Percentiles rank a stretch among this genome's conserved stretches.
Evolutionary conservation across 2,888 invertebrate species (phyloP).

Genomic region (Melanophora roralis): DNA sequence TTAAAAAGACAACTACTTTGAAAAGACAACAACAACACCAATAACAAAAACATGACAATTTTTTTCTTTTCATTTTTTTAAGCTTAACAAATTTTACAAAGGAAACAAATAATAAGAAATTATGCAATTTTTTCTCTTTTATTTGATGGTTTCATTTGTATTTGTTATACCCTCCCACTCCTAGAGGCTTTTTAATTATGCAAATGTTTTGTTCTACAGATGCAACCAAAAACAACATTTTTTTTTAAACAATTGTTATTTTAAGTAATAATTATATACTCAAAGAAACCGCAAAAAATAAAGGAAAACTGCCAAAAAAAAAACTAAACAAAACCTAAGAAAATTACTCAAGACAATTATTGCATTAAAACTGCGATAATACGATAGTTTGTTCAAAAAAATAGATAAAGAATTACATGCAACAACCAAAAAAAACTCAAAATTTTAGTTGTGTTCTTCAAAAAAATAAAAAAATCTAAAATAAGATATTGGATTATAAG

Average conservation of each 20-base stretch:
- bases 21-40: neutral
- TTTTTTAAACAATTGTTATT: slow-evolving; percentile 48
- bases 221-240: neutral
- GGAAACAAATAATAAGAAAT: slow-evolving; percentile 54
- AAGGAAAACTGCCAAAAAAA: slow-evolving; percentile 11
- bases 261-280: slow-evolving; percentile 60
- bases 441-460: neutral
- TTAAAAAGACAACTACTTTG: slow-evolving; percentile 29
- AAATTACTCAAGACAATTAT: slow-evolving; percentile 53
- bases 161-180: slow-evolving; percentile 1
- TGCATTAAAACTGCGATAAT: slow-evolving; percentile 32
- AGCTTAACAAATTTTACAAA: slow-evolving; percentile 42
- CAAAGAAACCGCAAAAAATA: slow-evolving; percentile 31
- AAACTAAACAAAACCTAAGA: slow-evolving; percentile 13
- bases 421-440: slow-evolving; percentile 8
- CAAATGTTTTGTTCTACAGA: slow-evolving; percentile 49
- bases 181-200: slow-evolving; percentile 56
- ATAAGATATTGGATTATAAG: slow-evolving; percentile 26
- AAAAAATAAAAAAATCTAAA: neutral
- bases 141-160: slow-evolving; percentile 24
- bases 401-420: slow-evolving; percentile 19
- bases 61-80: slow-evolving; percentile 28
- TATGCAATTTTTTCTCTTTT: slow-evolving; percentile 42
- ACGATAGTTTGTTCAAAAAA: neutral
- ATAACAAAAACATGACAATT: slow-evolving; percentile 34